These are phyloP conservation scores for Mirza zaza DNA, from an alignment of 2,113 vertebrate genomes.

Conservation along the genomic window DNA sequence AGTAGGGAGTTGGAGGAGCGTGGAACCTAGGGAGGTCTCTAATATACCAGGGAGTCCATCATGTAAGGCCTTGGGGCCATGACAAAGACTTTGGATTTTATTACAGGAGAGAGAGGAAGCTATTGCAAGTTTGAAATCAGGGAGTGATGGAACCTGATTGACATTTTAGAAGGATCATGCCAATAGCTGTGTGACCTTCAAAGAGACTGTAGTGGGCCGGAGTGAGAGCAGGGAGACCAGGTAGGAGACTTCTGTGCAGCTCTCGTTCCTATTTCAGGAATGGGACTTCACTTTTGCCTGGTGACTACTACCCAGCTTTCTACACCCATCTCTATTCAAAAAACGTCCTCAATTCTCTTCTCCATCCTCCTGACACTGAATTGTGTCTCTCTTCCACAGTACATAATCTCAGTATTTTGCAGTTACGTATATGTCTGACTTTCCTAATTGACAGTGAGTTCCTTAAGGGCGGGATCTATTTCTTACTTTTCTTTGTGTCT, in stretches of 20 bases:
- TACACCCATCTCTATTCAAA: not conserved
- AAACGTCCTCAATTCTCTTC: not conserved
- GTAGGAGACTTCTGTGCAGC: not conserved
- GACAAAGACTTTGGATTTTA: not conserved
- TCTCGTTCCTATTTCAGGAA: not conserved
- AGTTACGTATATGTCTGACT: not conserved
- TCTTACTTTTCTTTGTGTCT: not conserved
- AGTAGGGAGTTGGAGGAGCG: fast-evolving
- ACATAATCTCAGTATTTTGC: not conserved
- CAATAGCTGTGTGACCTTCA: not conserved
- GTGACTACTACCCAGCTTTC: not conserved
- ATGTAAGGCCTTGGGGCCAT: not conserved
- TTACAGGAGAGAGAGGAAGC: not conserved
- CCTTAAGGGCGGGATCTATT: not conserved
- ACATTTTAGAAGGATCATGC: not conserved
- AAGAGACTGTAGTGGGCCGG: not conserved
- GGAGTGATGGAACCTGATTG: not conserved
- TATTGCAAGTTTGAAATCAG: not conserved
- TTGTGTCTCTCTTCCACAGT: not conserved
- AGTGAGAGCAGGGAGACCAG: not conserved
- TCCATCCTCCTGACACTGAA: not conserved
- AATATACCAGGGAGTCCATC: not conserved
- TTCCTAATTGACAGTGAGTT: not conserved
- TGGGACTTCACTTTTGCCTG: not conserved
- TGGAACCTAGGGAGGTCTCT: not conserved